Evolutionary conservation across 1,140 invertebrate species (phyloP).

Genomic region (Monomorium pharaonis): DNA sequence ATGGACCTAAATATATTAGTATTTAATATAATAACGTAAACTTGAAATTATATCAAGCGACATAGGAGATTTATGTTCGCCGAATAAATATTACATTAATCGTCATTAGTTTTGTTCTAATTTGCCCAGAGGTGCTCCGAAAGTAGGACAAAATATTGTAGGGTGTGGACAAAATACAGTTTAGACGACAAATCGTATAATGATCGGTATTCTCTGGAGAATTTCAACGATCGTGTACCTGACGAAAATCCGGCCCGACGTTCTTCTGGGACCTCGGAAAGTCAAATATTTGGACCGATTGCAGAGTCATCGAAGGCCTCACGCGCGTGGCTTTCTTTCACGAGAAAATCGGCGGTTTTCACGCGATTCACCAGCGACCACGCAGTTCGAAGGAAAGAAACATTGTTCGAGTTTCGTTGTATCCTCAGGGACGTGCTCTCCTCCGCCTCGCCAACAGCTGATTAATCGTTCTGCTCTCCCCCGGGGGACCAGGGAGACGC

Average conservation of each 20-base stretch:
- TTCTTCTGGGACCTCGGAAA: constrained; percentile 45
- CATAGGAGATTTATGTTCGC: background rate
- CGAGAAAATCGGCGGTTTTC: constrained; percentile 73
- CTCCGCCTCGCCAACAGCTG: constrained; percentile 85
- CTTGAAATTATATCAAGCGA: background rate
- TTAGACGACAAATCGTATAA: constrained; percentile 35
- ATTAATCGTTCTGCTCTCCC: constrained; percentile 84
- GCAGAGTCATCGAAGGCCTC: constrained; percentile 76
- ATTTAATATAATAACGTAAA: background rate
- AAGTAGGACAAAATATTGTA: background rate
- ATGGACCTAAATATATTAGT: background rate
- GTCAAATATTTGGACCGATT: constrained; percentile 82
- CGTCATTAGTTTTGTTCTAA: background rate
- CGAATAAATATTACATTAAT: constrained; percentile 1
- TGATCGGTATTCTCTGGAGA: constrained; percentile 43
- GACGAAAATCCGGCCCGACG: constrained; percentile 14
- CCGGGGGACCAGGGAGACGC: constrained; percentile 79
- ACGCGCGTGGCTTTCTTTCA: constrained; percentile 63
- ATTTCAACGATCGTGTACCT: constrained; percentile 59
- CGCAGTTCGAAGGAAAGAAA: constrained; percentile 75
- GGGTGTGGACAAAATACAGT: constrained; percentile 4
- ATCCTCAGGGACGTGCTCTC: constrained; percentile 82
- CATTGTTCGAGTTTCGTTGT: constrained; percentile 79
- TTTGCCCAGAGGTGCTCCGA: background rate
- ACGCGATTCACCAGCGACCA: constrained; percentile 71